Conservation (phyloP, 2,797 vertebrate species). For the Acanthurus tractus region DNA sequence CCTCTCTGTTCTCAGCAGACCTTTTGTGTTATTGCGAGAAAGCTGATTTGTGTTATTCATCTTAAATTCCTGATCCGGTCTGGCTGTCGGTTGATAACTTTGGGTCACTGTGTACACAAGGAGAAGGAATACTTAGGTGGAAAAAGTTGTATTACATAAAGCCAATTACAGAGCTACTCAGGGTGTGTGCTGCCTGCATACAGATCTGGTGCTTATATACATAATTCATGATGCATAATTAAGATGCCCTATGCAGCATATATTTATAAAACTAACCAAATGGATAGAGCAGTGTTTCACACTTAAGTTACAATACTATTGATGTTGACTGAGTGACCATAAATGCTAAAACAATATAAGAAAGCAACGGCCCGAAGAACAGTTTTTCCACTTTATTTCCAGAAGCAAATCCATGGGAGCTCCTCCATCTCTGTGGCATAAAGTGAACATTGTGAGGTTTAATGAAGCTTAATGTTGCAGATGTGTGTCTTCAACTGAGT, state of each 20-base stretch:
- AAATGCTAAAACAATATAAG: conserved; percentile 10
- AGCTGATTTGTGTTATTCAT: conserved; percentile 75
- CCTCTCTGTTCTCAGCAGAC: conserved; percentile 48
- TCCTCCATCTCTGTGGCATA: conserved; percentile 17
- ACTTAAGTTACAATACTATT: conserved; percentile 12
- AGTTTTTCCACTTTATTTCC: background rate
- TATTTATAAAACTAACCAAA: conserved; percentile 31
- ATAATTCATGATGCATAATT: conserved; percentile 45
- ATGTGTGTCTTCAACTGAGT: conserved; percentile 51
- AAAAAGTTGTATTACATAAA: conserved; percentile 51
- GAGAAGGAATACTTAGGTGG: conserved; percentile 36
- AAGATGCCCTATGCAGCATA: conserved; percentile 16
- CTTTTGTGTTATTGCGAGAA: conserved; percentile 69
- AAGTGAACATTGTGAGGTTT: conserved; percentile 46
- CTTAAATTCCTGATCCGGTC: conserved; percentile 69
- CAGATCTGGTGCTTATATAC: conserved; percentile 36
- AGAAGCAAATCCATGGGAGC: conserved; percentile 10
- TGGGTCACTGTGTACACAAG: conserved; percentile 51
- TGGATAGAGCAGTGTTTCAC: conserved; percentile 3
- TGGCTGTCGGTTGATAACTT: conserved; percentile 66
- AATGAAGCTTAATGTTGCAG: conserved; percentile 65
- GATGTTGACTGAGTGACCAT: conserved; percentile 10
- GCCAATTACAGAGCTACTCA: conserved; percentile 49
- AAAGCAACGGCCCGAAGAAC: background rate
- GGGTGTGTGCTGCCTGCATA: conserved; percentile 32